Percentiles rank a stretch among this genome's conserved stretches.
These are phyloP conservation scores for Ormyrus nitidulus DNA, from an alignment of 2,888 invertebrate genomes.

Conservation along the genomic window DNA sequence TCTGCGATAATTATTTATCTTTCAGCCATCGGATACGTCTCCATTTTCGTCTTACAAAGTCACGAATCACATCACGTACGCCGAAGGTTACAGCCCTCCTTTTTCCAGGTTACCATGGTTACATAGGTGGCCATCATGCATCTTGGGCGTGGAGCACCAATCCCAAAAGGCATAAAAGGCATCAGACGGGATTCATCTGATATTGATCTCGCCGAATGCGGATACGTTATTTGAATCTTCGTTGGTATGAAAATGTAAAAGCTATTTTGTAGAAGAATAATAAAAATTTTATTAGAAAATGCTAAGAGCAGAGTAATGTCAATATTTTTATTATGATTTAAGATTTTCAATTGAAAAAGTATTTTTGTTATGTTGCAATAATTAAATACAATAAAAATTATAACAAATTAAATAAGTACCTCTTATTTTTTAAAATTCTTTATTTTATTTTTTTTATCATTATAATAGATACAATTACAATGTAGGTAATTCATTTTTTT, in stretches of 20 bases:
- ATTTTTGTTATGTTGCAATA: no score
- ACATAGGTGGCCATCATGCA: constrained; percentile 65
- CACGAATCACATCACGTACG: constrained; percentile 30
- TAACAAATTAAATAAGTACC: no score
- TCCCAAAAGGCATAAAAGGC: constrained; percentile 21
- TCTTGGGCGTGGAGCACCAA: constrained; percentile 63
- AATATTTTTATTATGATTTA: no score
- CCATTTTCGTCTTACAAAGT: constrained; percentile 36
- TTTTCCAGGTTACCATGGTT: constrained; percentile 64
- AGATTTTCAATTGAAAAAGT: no score
- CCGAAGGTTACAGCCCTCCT: constrained; percentile 46
- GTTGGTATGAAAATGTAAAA: background rate
- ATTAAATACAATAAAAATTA: no score
- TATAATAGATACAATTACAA: no score
- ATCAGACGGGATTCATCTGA: constrained; percentile 16
- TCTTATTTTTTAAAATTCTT: no score
- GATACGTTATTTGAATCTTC: no score
- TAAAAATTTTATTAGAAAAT: no score
- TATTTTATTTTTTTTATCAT: no score
- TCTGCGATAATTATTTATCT: background rate
- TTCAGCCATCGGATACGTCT: background rate
- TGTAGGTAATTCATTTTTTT: no score
- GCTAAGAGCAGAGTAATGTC: no score
- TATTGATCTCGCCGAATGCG: constrained; percentile 41
- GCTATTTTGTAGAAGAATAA: background rate